A percentile compares a stretch with the other conserved stretches of the same genome.
Evolutionary conservation across 2,797 vertebrate species (phyloP).

Genomic region (Dermochelys coriacea): DNA sequence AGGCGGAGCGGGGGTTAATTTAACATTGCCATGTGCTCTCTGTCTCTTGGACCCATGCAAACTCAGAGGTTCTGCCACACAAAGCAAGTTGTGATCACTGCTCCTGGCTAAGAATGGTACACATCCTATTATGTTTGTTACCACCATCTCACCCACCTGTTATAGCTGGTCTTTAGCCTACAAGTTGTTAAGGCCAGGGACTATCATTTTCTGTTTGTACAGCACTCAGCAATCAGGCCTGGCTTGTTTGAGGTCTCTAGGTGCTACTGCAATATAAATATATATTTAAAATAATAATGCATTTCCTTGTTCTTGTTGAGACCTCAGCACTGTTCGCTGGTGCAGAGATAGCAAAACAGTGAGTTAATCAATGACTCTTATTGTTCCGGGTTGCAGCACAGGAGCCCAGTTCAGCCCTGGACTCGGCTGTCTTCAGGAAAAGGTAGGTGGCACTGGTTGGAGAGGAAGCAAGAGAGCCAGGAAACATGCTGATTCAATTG

Average conservation of each 20-base stretch:
- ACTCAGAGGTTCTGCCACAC: neutral
- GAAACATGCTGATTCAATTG: rapidly evolving
- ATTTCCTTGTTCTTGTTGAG: neutral
- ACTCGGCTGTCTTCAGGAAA: neutral
- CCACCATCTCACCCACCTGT: neutral
- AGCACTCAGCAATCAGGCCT: neutral
- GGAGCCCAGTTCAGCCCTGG: neutral
- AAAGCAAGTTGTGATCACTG: neutral
- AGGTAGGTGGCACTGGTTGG: neutral
- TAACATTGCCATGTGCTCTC: neutral
- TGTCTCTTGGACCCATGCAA: neutral
- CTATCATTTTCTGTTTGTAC: neutral
- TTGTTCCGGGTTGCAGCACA: neutral
- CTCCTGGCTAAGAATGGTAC: neutral
- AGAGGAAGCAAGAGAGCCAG: neutral
- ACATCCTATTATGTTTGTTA: neutral
- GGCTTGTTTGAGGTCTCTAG: neutral
- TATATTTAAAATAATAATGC: neutral
- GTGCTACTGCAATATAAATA: neutral
- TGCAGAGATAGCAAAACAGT: neutral
- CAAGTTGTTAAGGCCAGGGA: neutral
- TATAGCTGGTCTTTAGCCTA: neutral
- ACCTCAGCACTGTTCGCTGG: neutral
- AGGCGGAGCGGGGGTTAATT: neutral
- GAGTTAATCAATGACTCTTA: neutral